phyloP scores from a whole-genome alignment of 2,888 invertebrate genomes.

The Nudaria mundana region DNA sequence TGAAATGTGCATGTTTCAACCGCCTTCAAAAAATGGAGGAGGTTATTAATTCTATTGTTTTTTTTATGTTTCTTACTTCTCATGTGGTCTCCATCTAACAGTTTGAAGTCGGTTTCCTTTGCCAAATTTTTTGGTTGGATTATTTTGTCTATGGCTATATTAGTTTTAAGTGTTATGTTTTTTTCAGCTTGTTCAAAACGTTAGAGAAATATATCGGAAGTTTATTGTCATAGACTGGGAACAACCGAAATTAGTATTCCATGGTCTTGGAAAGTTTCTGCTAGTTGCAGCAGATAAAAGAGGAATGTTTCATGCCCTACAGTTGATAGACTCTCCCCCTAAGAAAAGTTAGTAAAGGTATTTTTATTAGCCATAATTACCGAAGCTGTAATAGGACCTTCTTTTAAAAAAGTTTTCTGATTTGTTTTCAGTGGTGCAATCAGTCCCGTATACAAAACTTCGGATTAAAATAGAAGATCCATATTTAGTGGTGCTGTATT shows the following conservation, averaged over 20 bases:
- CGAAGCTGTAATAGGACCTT: too few species aligned
- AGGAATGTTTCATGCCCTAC: slow-evolving; percentile 49
- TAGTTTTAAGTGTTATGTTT: not conserved
- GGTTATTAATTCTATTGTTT: too few species aligned
- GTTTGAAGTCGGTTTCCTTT: too few species aligned
- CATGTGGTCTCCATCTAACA: too few species aligned
- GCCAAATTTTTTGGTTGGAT: too few species aligned
- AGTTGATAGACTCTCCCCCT: slow-evolving; percentile 31
- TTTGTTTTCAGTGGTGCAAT: not conserved
- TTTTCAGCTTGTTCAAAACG: slow-evolving; percentile 43
- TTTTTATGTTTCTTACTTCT: too few species aligned
- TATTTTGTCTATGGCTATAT: too few species aligned
- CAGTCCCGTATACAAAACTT: slow-evolving; percentile 33
- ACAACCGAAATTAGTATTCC: slow-evolving; percentile 49
- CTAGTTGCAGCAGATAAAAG: slow-evolving; percentile 50
- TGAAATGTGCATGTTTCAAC: too few species aligned
- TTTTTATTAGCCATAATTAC: too few species aligned
- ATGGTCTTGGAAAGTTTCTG: slow-evolving; percentile 35
- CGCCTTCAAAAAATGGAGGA: too few species aligned
- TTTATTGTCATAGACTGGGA: slow-evolving; percentile 48
- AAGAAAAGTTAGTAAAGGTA: not conserved
- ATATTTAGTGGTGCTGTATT: slow-evolving; percentile 55
- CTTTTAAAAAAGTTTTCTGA: too few species aligned
- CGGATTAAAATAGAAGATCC: slow-evolving; percentile 52
- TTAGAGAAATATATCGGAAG: slow-evolving; percentile 32